Evolutionary conservation across 2,888 invertebrate genomes (phyloP).

Genomic region (Morpho deidamia): DNA sequence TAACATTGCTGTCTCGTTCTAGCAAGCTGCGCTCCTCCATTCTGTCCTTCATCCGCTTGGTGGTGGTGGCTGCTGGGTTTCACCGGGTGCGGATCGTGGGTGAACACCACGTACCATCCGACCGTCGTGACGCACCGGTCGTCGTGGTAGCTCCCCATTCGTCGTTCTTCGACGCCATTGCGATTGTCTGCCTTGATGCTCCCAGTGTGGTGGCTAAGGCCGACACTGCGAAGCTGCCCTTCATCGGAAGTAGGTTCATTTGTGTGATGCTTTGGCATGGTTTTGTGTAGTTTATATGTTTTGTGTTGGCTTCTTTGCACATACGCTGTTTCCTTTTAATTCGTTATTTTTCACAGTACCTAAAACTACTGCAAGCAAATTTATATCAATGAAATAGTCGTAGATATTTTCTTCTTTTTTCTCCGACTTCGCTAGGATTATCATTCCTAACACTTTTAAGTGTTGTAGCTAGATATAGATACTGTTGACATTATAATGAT

Average conservation of each 20-base stretch:
- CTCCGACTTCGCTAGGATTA: too few species aligned
- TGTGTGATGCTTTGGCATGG: constrained; percentile 24
- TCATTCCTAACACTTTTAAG: too few species aligned
- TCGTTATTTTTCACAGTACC: too few species aligned
- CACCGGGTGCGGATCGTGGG: constrained; percentile 88
- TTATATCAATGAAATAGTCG: too few species aligned
- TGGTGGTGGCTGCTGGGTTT: constrained; percentile 91
- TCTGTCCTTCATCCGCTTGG: constrained; percentile 83
- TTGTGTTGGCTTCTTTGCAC: neutral
- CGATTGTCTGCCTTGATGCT: constrained; percentile 89
- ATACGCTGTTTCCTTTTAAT: neutral
- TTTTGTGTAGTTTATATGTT: constrained; percentile 2
- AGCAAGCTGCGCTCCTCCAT: constrained; percentile 82
- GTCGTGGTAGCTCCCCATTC: constrained; percentile 94
- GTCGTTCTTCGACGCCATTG: constrained; percentile 92
- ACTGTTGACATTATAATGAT: too few species aligned
- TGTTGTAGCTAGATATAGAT: too few species aligned
- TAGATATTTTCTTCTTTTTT: too few species aligned
- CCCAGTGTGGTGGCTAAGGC: constrained; percentile 94
- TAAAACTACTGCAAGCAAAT: too few species aligned
- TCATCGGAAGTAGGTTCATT: constrained; percentile 90
- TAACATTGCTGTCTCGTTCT: constrained; percentile 27
- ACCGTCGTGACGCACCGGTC: constrained; percentile 86
- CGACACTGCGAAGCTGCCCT: constrained; percentile 88
- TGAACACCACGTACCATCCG: constrained; percentile 62